Percentiles rank a stretch among this genome's conserved stretches.
phyloP scores from a whole-genome alignment of 2,888 invertebrate genomes.

The Lasiommata megera region DNA sequence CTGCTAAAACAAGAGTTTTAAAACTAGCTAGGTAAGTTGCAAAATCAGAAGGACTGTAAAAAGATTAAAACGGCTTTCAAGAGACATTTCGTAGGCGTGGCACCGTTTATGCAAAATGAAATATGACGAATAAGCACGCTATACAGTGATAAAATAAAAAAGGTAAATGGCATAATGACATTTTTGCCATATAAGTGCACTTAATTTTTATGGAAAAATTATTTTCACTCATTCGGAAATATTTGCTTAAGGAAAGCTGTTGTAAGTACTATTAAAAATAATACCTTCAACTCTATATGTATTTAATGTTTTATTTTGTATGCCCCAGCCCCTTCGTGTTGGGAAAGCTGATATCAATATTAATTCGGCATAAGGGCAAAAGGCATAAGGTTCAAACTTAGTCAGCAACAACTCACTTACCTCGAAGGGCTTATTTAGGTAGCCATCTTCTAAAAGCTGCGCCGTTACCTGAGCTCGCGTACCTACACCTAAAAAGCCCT shows the following conservation, averaged over 20 bases:
- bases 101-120: conserved; percentile 55
- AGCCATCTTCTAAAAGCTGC: no score
- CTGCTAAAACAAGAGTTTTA: neutral
- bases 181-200: conserved; percentile 19
- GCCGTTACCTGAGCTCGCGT: no score
- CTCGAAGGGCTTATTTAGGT: no score
- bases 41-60: conserved; percentile 11
- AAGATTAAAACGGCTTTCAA: conserved; percentile 34
- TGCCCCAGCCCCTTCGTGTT: no score
- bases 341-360: no score
- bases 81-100: conserved; percentile 63
- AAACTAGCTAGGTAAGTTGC: neutral
- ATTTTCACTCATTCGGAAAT: conserved; percentile 3
- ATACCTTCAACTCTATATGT: no score
- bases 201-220: conserved; percentile 16
- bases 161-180: conserved; percentile 21
- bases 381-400: no score
- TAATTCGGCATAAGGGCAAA: no score
- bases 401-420: no score
- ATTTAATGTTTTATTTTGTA: no score
- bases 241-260: neutral
- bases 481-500: no score
- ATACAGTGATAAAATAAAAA: conserved; percentile 17
- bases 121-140: conserved; percentile 22
- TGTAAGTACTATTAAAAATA: neutral